phyloP scores from a whole-genome alignment of 2,888 invertebrate species.

The Caenorhabditis sp. region DNA sequence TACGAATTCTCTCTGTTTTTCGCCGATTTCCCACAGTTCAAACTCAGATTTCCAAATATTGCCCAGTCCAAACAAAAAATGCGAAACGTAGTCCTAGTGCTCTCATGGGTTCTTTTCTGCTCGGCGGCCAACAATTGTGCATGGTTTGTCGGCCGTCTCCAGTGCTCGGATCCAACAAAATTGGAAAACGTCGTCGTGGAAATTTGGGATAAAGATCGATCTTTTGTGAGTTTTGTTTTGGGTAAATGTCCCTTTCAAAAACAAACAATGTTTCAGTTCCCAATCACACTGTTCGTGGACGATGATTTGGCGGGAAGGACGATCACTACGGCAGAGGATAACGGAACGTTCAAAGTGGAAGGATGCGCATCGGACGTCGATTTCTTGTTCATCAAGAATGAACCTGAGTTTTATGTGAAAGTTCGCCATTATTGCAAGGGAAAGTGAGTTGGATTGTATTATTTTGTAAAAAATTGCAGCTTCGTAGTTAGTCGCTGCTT shows the following conservation, averaged over 20 bases:
- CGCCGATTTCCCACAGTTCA: too few species aligned
- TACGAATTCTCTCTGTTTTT: too few species aligned
- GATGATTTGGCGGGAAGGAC: conserved; percentile 74
- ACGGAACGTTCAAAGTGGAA: conserved; percentile 67
- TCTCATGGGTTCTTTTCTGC: conserved; percentile 13
- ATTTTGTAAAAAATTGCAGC: not conserved
- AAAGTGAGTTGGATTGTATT: conserved; percentile 59
- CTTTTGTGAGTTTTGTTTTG: conserved; percentile 37
- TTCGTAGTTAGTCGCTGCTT: too few species aligned
- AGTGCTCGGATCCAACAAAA: conserved; percentile 65
- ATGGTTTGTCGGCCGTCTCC: conserved; percentile 72
- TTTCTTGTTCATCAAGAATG: conserved; percentile 66
- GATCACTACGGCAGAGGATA: conserved; percentile 61
- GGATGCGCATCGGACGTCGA: conserved; percentile 73
- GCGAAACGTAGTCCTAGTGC: conserved; percentile 1
- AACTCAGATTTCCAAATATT: not conserved
- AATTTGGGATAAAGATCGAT: conserved; percentile 73
- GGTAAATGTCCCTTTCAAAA: too few species aligned
- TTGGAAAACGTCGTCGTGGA: conserved; percentile 68
- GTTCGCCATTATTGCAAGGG: conserved; percentile 69
- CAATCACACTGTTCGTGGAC: conserved; percentile 56
- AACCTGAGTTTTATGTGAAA: conserved; percentile 73
- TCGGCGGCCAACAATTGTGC: conserved; percentile 70
- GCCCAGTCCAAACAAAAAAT: conserved; percentile 3
- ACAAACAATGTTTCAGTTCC: conserved; percentile 38